Percentiles rank a stretch among this genome's conserved stretches.
Evolutionary conservation across 2,797 vertebrate species (phyloP).

Genomic region (Rhincodon typus): DNA sequence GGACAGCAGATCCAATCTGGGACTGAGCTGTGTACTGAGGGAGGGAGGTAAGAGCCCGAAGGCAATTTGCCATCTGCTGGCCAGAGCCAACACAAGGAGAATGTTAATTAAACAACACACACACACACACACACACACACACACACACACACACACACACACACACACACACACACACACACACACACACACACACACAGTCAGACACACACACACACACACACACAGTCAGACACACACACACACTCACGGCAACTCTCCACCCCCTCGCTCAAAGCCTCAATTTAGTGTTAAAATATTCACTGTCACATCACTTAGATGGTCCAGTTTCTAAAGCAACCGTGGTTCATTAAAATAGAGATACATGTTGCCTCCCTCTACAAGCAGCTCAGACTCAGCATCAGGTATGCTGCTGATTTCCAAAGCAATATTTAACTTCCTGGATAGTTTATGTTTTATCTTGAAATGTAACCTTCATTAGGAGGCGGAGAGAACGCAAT

Average conservation of each 20-base stretch:
- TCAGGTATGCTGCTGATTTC: background rate
- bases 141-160: no score
- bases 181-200: background rate
- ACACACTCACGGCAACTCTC: background rate
- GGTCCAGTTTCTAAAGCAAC: constrained; percentile 7
- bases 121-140: background rate
- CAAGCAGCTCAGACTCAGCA: background rate
- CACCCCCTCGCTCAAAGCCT: constrained; percentile 14
- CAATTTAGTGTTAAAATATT: background rate
- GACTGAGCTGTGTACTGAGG: background rate
- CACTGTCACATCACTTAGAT: background rate
- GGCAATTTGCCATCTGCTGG: background rate
- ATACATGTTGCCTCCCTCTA: background rate
- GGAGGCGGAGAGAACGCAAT: background rate
- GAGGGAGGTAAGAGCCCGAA: background rate
- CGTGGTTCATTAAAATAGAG: background rate
- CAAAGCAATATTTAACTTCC: background rate
- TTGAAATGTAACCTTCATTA: background rate
- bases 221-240: background rate
- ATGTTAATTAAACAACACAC: constrained; percentile 2
- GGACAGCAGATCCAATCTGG: background rate
- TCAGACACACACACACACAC: background rate
- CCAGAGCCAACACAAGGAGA: background rate
- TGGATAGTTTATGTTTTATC: background rate
- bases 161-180: no score